Base-by-base conservation (phyloP, 2,113 vertebrate genomes). In the Gymnobelideus leadbeateri region DNA sequence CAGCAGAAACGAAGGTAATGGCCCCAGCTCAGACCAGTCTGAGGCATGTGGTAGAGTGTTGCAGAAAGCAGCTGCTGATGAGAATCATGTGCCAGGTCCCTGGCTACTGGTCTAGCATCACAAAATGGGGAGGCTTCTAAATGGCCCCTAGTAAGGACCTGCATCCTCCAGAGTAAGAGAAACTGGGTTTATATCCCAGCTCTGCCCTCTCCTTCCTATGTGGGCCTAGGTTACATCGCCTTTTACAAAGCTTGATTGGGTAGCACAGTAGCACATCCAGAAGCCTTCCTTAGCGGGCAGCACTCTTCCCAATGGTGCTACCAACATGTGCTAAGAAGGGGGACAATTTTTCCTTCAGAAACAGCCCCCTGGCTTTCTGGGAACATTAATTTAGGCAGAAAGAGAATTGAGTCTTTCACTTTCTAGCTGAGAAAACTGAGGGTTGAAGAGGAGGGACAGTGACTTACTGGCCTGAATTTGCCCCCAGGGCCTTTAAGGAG, bases 1-100 rank as follows among this genome's bases (percentile, higher is more conserved):
- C 98, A 99, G 99, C 98, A 98, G 99, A 96, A 99, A 99, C 96
- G 99, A 99, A 99, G 99, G 99, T 99, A 98, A 97, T 93, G 49
- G 68, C 61, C 31, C 43, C 12, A 91, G 53, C 61, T 96, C 28
- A 2, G 37, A 14, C 93, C 92, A 55, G 92, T 91, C 49, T 53
- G 0, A 68, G 96, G 47, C 47, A 12, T 94, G 3, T 93, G 5
- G 84, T 89, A 51, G 51, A 0, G 55, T 89, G 0, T 49, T 49
- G 11, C 49, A 54, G 55, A 93, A 95, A 95, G 95, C 12, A 95
- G 57, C 51, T 91, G n/a, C 8, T 37, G 57, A 12, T 31, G 57
- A 31, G 57, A 61, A 61, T 61, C 10, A n/a, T 25, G 28, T 28
- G 68, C 19, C 14, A 84, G 57, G 28, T 31, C 16, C 57, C 10